A percentile compares a stretch with the other conserved stretches of the same genome.
These are phyloP conservation scores for Rhagophthalmus giganteus DNA, from an alignment of 2,888 invertebrate genomes.

Conservation along the genomic window DNA sequence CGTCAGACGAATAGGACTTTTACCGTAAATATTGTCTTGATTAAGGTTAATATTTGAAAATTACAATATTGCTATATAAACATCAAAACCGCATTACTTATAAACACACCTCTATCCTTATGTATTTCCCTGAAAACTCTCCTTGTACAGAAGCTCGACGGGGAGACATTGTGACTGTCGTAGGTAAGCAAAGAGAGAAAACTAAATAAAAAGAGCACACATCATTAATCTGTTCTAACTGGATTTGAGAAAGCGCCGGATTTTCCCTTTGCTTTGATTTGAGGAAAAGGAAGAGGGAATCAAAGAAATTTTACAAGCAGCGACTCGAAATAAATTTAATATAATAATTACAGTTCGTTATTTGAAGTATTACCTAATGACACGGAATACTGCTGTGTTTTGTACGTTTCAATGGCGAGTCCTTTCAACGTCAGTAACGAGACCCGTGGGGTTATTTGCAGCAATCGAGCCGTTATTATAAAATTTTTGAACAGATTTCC, in stretches of 20 bases:
- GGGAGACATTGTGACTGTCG: slow-evolving; percentile 25
- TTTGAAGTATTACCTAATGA: slow-evolving; percentile 23
- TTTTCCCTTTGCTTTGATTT: slow-evolving; percentile 19
- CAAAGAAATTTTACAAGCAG: slow-evolving; percentile 20
- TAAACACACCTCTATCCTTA: background rate
- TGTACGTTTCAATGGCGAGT: slow-evolving; percentile 7
- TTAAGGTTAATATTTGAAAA: too few species aligned
- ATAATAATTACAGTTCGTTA: slow-evolving; percentile 30
- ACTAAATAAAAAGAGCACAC: slow-evolving; percentile 42
- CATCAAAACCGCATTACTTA: too few species aligned
- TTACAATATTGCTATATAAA: too few species aligned
- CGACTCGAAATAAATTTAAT: slow-evolving; percentile 24
- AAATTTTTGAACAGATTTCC: slow-evolving; percentile 37
- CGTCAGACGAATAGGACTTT: too few species aligned
- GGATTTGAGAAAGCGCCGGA: slow-evolving; percentile 31
- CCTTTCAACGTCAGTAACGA: slow-evolving; percentile 11
- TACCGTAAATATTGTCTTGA: too few species aligned
- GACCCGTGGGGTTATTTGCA: slow-evolving; percentile 8
- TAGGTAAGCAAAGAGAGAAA: slow-evolving; percentile 29
- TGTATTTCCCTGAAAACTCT: background rate
- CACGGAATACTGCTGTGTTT: slow-evolving; percentile 11
- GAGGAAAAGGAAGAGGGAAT: slow-evolving; percentile 8
- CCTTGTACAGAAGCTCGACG: slow-evolving; percentile 14
- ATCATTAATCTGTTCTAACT: slow-evolving; percentile 43
- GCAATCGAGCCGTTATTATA: slow-evolving; percentile 18